Evolutionary conservation across 2,888 invertebrate species (phyloP).

Genomic region (Prostheceraeus crozeri): DNA sequence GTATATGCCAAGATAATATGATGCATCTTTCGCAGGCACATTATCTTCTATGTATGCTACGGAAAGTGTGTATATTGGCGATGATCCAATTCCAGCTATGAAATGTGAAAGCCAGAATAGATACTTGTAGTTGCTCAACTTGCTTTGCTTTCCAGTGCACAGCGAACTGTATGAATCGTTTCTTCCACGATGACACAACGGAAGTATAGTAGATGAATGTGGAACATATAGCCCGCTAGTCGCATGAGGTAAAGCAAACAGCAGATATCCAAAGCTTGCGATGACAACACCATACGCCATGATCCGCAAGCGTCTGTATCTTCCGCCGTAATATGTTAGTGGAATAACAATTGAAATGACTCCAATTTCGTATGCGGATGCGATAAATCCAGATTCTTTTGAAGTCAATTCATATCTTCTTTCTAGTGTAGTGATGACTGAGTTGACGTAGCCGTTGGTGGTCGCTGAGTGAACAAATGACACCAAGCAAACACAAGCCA

Average conservation of each 20-base stretch:
- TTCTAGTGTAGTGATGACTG: constrained; percentile 28
- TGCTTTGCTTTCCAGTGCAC: too few relatives aligned
- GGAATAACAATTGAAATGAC: not conserved
- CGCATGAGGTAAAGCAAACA: constrained; percentile 73
- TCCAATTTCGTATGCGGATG: constrained; percentile 34
- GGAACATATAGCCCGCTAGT: too few relatives aligned
- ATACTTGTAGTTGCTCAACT: constrained; percentile 55
- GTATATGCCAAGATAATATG: constrained; percentile 67
- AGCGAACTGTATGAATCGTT: too few relatives aligned
- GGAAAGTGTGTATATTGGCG: constrained; percentile 78
- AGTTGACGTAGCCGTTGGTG: constrained; percentile 35
- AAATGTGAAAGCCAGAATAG: constrained; percentile 73
- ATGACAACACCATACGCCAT: constrained; percentile 61
- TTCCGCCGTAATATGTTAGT: constrained; percentile 28
- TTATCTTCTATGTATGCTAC: constrained; percentile 81
- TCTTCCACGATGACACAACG: too few relatives aligned
- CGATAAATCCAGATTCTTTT: constrained; percentile 29
- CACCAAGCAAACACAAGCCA: too few relatives aligned
- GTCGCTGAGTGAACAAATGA: too few relatives aligned
- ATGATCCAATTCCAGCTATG: constrained; percentile 75
- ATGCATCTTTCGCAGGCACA: constrained; percentile 74
- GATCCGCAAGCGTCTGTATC: not conserved
- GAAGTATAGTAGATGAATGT: too few relatives aligned
- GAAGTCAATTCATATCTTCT: constrained; percentile 12
- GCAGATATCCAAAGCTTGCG: constrained; percentile 61